Conservation (phyloP, 2,888 invertebrate genomes). For the Drosophila aldrichi region DNA sequence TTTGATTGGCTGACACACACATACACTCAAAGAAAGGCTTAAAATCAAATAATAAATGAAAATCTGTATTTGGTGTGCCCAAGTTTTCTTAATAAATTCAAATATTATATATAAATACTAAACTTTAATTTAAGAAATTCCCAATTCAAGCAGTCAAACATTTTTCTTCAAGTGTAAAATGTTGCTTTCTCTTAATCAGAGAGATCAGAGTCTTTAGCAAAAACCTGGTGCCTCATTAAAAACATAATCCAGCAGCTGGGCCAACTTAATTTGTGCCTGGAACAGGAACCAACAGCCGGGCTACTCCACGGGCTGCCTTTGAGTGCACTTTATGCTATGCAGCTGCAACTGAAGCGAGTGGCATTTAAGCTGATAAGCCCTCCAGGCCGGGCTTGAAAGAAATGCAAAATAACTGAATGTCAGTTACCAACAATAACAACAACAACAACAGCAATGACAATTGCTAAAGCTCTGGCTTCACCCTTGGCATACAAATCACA, state of each 20-base stretch:
- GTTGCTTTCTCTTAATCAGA: not conserved
- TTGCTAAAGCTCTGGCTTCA: conserved; percentile 21
- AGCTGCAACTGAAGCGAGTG: conserved; percentile 26
- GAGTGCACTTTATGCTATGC: conserved; percentile 32
- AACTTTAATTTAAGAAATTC: not conserved
- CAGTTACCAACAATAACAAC: conserved; percentile 37
- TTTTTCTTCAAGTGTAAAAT: not conserved
- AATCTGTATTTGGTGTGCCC: no score
- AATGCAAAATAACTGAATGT: conserved; percentile 56
- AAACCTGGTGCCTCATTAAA: conserved; percentile 26
- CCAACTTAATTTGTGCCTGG: conserved; percentile 31
- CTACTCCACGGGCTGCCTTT: conserved; percentile 3
- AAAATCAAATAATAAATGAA: not conserved
- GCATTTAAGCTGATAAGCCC: conserved; percentile 53
- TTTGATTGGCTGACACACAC: conserved; percentile 63
- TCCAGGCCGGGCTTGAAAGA: conserved; percentile 18
- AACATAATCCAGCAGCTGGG: conserved; percentile 29
- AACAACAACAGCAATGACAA: conserved; percentile 23
- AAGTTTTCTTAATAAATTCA: not conserved
- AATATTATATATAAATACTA: not conserved
- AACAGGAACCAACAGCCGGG: conserved; percentile 13
- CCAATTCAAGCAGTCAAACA: not conserved
- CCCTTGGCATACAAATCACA: conserved; percentile 69
- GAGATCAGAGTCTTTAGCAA: conserved; percentile 6
- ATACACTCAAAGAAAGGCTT: not conserved